Conservation (phyloP, 2,797 vertebrate species). For the Gadopsis marmoratus region DNA sequence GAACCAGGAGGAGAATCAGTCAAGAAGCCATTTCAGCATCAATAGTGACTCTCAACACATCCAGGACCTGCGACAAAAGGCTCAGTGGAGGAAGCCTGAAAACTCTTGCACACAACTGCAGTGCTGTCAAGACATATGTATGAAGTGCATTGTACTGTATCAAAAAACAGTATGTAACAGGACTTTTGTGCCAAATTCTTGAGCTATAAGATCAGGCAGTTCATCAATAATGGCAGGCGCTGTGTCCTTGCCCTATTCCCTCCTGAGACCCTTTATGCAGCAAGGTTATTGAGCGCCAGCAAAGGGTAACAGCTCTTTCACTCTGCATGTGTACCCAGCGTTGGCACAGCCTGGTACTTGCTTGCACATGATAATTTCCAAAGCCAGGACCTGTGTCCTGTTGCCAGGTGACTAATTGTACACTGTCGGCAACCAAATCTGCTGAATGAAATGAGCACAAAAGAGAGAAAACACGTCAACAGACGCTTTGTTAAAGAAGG, state of each 20-base stretch:
- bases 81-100: constrained; percentile 15
- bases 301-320: constrained; percentile 45
- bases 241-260: constrained; percentile 19
- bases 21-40: constrained; percentile 40
- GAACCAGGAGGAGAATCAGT: constrained; percentile 25
- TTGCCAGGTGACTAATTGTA: constrained; percentile 75
- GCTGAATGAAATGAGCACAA: constrained; percentile 30
- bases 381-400: constrained; percentile 43
- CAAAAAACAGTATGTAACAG: not conserved
- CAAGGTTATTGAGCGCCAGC: constrained; percentile 52
- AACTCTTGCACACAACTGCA: constrained; percentile 8
- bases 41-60: constrained; percentile 7
- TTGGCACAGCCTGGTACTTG: constrained; percentile 38
- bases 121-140: constrained; percentile 22
- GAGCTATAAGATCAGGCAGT: constrained; percentile 18
- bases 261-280: constrained; percentile 35
- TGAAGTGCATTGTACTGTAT: not conserved
- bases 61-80: not conserved
- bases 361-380: constrained; percentile 47
- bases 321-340: constrained; percentile 44
- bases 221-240: constrained; percentile 21
- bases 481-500: constrained; percentile 13
- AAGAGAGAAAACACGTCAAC: constrained; percentile 35
- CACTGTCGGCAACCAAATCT: constrained; percentile 28
- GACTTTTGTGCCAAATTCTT: constrained; percentile 11